Conservation (phyloP, 2,888 invertebrate genomes). For the Lasioglossum vierecki region DNA sequence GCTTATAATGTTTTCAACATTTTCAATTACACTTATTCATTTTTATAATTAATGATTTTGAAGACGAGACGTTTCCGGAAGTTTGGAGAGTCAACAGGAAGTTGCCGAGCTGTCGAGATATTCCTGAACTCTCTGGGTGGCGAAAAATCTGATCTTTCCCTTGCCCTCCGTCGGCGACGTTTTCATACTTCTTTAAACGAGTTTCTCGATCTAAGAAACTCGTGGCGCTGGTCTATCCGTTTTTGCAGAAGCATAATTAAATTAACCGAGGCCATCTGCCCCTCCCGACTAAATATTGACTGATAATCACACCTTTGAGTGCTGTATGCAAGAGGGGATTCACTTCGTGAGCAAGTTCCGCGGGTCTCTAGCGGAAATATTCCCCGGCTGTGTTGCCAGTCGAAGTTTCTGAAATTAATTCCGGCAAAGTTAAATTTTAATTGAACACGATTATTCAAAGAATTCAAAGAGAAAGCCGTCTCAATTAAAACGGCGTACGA, state of each 20-base stretch:
- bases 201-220: neutral
- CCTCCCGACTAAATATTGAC: slow-evolving; percentile 16
- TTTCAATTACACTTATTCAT: too few species aligned
- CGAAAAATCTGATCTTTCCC: neutral
- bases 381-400: neutral
- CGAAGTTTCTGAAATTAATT: neutral
- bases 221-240: neutral
- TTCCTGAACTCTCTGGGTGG: too few species aligned
- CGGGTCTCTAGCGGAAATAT: neutral
- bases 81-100: neutral
- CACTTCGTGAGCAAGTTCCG: neutral
- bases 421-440: neutral
- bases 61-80: neutral
- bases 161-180: neutral
- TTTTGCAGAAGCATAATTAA: slow-evolving; percentile 19
- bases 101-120: neutral
- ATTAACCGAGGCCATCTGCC: slow-evolving; percentile 4
- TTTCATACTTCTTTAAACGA: neutral
- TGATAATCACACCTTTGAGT: slow-evolving; percentile 16
- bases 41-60: neutral
- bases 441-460: neutral
- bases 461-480: neutral
- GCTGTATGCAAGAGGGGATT: neutral
- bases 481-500: neutral
- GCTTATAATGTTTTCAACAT: too few species aligned